Evolutionary conservation across 2,797 vertebrate species (phyloP).

Genomic region (Cygnus olor): DNA sequence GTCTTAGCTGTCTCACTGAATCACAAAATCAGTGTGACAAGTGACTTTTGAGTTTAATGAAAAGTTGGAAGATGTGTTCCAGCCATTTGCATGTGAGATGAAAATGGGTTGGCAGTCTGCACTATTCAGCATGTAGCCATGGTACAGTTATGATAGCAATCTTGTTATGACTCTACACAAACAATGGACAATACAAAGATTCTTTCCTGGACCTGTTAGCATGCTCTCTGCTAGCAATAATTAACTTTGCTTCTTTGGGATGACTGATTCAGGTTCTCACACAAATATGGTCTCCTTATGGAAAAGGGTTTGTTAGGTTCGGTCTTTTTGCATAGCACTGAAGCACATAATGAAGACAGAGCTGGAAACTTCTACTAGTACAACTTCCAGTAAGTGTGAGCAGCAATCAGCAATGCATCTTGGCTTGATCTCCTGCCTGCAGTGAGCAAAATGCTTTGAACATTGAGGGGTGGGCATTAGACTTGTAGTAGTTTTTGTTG

Average conservation of each 20-base stretch:
- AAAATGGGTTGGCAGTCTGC: neutral
- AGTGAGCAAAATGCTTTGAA: neutral
- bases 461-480: neutral
- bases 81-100: neutral
- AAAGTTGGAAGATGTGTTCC: neutral
- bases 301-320: neutral
- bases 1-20: neutral
- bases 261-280: neutral
- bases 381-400: neutral
- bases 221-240: neutral
- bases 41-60: neutral
- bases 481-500: neutral
- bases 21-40: neutral
- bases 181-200: neutral
- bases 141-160: neutral
- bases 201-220: neutral
- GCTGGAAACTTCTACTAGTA: neutral
- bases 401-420: neutral
- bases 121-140: neutral
- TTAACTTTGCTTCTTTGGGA: neutral
- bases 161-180: neutral
- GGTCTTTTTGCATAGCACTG: neutral
- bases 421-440: neutral
- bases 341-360: neutral
- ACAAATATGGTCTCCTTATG: neutral